Percentiles rank a stretch among this genome's conserved stretches.
Evolutionary conservation across 2,113 vertebrate species (phyloP).

Genomic region (Psephotus haematonotus): DNA sequence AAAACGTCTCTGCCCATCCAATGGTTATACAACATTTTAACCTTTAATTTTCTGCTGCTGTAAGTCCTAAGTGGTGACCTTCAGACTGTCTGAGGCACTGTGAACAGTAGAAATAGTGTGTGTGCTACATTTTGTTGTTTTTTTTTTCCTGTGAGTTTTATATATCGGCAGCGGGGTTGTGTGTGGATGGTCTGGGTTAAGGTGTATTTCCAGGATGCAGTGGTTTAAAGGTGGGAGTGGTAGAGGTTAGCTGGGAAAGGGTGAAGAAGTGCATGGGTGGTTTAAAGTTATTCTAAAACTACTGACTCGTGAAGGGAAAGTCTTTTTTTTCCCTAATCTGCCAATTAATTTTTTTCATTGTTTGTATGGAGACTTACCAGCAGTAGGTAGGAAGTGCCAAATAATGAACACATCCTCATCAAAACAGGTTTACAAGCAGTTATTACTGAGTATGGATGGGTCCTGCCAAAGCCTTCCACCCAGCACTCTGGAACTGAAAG

Average conservation of each 20-base stretch:
- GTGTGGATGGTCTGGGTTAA: not conserved
- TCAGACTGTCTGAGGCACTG: not conserved
- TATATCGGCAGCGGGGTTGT: not conserved
- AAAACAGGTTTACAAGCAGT: not conserved
- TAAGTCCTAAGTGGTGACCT: not conserved
- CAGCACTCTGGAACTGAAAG: not conserved
- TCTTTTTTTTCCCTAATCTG: not conserved
- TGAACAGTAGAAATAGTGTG: not conserved
- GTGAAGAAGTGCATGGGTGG: not conserved
- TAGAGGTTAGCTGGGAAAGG: not conserved
- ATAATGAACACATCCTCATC: not conserved
- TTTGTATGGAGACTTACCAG: not conserved
- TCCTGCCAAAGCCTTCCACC: not conserved
- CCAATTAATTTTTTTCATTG: not conserved
- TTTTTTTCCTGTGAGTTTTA: not conserved
- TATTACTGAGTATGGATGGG: not conserved
- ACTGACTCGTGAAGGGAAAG: not conserved
- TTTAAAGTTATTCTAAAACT: not conserved
- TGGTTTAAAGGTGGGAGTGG: not conserved
- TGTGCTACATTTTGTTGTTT: too few species aligned
- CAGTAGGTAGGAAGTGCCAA: not conserved
- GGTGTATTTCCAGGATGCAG: not conserved
- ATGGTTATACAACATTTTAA: not conserved
- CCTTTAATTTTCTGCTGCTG: not conserved
- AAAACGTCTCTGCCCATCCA: not conserved